phyloP scores from a whole-genome alignment of 2,113 vertebrate species.

The Neotoma lepida region DNA sequence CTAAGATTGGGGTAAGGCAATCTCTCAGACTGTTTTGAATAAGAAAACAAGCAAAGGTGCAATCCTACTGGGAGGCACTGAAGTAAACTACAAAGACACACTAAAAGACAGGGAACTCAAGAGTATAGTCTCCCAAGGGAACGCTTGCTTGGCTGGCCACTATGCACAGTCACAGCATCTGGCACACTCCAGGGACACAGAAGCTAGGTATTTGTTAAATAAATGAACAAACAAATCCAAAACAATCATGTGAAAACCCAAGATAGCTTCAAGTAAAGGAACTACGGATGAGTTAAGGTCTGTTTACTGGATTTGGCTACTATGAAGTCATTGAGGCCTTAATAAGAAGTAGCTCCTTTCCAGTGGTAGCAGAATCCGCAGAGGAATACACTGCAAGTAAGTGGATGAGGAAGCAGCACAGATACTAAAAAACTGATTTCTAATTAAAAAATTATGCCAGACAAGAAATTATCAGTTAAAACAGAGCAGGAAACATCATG shows the following conservation, averaged over 20 bases:
- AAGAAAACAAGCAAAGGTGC: background rate
- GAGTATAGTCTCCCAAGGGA: background rate
- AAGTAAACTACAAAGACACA: background rate
- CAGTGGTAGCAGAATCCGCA: background rate
- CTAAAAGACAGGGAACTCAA: background rate
- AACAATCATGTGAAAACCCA: background rate
- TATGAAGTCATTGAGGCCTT: background rate
- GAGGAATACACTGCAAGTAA: background rate
- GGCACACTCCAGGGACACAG: background rate
- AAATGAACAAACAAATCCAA: background rate
- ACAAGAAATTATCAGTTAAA: background rate
- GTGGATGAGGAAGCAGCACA: background rate
- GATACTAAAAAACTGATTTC: background rate
- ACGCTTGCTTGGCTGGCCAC: background rate
- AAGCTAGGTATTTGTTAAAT: background rate
- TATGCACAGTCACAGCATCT: background rate
- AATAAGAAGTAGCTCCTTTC: background rate
- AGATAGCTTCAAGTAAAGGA: background rate
- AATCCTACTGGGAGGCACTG: background rate
- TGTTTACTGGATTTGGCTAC: background rate
- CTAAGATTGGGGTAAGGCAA: background rate
- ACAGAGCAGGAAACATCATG: background rate
- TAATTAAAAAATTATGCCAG: background rate
- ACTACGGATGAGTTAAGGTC: background rate
- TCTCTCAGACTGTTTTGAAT: background rate